A percentile compares a stretch with the other conserved stretches of the same genome.
phyloP scores from a whole-genome alignment of 1,140 invertebrate species.

The Drosophila pectinifera region DNA sequence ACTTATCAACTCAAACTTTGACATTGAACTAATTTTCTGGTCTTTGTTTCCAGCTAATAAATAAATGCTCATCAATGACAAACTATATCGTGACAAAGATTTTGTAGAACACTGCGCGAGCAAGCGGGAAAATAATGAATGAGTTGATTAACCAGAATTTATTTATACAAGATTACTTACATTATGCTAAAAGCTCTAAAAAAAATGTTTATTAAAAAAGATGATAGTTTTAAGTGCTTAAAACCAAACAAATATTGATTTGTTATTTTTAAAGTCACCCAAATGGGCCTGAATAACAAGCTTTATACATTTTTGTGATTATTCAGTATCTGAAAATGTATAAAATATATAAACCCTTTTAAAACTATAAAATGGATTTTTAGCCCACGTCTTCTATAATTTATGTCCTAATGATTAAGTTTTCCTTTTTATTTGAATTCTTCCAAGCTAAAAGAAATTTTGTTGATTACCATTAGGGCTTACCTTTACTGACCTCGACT shows the following conservation, averaged over 20 bases:
- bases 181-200: no score
- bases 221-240: no score
- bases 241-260: neutral
- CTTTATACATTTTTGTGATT: no score
- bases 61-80: conserved; percentile 29
- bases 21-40: conserved; percentile 47
- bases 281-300: no score
- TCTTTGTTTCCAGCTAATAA: conserved; percentile 33
- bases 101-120: neutral
- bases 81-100: conserved; percentile 12
- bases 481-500: conserved; percentile 26
- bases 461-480: conserved; percentile 18
- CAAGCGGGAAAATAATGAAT: neutral
- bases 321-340: neutral
- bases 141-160: no score
- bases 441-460: neutral
- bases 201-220: no score
- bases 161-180: no score
- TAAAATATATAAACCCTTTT: neutral
- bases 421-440: neutral
- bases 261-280: no score
- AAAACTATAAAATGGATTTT: neutral
- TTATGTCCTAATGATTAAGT: neutral
- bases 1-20: conserved; percentile 30
- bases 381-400: neutral